phyloP scores from a whole-genome alignment of 1,140 invertebrate species.

The Drosophila equinoxialis region DNA sequence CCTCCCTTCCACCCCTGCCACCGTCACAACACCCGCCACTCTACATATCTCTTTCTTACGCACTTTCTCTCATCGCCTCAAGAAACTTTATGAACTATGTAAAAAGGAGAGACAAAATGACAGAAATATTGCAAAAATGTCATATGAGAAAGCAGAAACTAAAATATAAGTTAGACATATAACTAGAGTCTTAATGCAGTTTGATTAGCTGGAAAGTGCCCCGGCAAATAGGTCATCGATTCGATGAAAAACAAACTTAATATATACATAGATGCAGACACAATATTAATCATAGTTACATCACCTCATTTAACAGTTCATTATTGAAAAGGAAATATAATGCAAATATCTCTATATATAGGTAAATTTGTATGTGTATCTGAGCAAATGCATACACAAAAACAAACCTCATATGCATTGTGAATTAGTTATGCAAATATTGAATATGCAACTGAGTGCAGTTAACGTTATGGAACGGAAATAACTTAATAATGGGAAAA shows the following conservation, averaged over 20 bases:
- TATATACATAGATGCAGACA: background rate
- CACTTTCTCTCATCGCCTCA: constrained; percentile 64
- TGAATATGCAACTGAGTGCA: constrained; percentile 55
- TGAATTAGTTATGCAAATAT: constrained; percentile 74
- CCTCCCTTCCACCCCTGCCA: constrained; percentile 25
- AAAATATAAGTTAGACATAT: constrained; percentile 41
- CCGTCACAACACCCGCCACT: constrained; percentile 1
- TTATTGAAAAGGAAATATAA: constrained; percentile 32
- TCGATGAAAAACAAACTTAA: constrained; percentile 8
- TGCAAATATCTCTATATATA: background rate
- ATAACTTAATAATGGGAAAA: constrained; percentile 23
- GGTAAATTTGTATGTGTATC: constrained; percentile 22
- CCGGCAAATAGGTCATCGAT: constrained; percentile 67
- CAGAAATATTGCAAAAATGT: constrained; percentile 60
- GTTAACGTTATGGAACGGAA: constrained; percentile 46
- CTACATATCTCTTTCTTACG: constrained; percentile 50
- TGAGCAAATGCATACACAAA: constrained; percentile 22
- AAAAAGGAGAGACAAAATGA: constrained; percentile 38
- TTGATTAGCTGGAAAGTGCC: constrained; percentile 73
- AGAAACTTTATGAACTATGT: constrained; percentile 78
- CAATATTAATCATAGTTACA: constrained; percentile 39
- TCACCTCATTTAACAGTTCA: constrained; percentile 58
- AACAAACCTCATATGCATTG: constrained; percentile 27
- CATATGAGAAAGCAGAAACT: constrained; percentile 67
- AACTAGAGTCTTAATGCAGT: constrained; percentile 54